Conservation (phyloP, 2,888 invertebrate species). For the Thelaira solivaga region DNA sequence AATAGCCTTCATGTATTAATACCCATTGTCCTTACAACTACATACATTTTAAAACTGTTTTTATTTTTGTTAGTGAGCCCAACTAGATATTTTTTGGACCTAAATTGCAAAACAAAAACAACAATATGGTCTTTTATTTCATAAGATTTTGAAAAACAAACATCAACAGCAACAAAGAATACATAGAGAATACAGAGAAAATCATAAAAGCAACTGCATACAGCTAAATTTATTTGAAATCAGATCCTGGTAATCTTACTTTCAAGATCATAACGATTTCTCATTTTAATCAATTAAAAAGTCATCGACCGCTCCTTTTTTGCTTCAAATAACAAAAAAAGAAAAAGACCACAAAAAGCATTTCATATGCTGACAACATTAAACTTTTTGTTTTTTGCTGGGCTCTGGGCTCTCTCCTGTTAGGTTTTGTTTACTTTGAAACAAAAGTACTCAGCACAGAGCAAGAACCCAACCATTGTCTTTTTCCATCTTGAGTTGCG, state of each 20-base stretch:
- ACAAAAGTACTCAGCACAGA: slow-evolving; percentile 34
- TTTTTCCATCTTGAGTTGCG: slow-evolving; percentile 45
- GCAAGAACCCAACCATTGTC: slow-evolving; percentile 38
- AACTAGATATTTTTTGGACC: slow-evolving; percentile 13
- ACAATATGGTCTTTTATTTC: slow-evolving; percentile 34
- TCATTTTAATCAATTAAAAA: slow-evolving; percentile 77
- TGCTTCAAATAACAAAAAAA: slow-evolving; percentile 26
- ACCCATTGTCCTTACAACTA: slow-evolving; percentile 13
- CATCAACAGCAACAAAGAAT: slow-evolving; percentile 22
- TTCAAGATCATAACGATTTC: slow-evolving; percentile 75
- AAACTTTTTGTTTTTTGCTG: slow-evolving; percentile 30
- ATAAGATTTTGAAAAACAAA: slow-evolving; percentile 38
- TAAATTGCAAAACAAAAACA: background rate
- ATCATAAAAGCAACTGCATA: slow-evolving; percentile 42
- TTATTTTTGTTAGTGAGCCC: slow-evolving; percentile 4
- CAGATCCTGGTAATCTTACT: slow-evolving; percentile 74
- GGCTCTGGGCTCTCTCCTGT: background rate
- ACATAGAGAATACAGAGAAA: slow-evolving; percentile 6
- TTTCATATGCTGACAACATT: slow-evolving; percentile 41
- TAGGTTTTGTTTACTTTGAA: slow-evolving; percentile 9
- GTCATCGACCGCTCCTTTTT: slow-evolving; percentile 71
- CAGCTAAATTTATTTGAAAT: slow-evolving; percentile 69
- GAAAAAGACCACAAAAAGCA: background rate
- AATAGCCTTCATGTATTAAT: too few species aligned
- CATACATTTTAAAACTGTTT: too few species aligned